Base-by-base conservation (phyloP, 2,113 vertebrate species). In the Callopanchax toddi region DNA sequence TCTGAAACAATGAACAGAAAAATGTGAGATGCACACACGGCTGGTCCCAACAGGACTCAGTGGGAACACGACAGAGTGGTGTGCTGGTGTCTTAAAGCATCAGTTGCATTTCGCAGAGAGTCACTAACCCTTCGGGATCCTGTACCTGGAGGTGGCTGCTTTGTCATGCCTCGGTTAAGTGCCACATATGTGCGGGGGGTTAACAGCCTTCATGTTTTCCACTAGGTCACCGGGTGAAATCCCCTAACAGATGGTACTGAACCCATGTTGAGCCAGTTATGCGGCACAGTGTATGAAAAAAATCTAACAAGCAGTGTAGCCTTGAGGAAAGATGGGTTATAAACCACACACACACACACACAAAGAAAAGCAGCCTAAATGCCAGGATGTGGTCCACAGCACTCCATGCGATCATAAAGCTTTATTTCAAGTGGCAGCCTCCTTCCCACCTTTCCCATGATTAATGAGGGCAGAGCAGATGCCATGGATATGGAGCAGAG, bases 391-490 rank as follows among this genome's bases (percentile, higher is more conserved):
- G 72, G 65, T 80, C 69, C 20, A 17, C 53, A 23, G 56, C 67
- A 16, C 75, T 71, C 74, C 40, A 15, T 70, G 81, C 40, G 56
- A 77, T 68, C 74, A 74, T 82, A 51, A 64, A 70, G 73, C 71
- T 70, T 66, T 68, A 76, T 87, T 76, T 82, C 73, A 82, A 62
- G 67, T 63, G 75, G 72, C 85, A 74, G 50, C 81, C 79, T 72
- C 71, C 71, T 65, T 44, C 78, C 67, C 81, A 83, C 83, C 70
- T 57, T 74, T 59, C 51, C 44, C 43, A 64, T 86, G 86, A 89
- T 87, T 89, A 88, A 89, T 86, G 81, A 88, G 74, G 65, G 52
- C 59, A 66, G 79, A 75, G 76, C 85, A 88, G 86, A 86, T 90
- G 88, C 70, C 83, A 25, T 51, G 73, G 54, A 61, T 74, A 75